Conservation (phyloP, 2,113 vertebrate species). For the Laticauda laticaudata region DNA sequence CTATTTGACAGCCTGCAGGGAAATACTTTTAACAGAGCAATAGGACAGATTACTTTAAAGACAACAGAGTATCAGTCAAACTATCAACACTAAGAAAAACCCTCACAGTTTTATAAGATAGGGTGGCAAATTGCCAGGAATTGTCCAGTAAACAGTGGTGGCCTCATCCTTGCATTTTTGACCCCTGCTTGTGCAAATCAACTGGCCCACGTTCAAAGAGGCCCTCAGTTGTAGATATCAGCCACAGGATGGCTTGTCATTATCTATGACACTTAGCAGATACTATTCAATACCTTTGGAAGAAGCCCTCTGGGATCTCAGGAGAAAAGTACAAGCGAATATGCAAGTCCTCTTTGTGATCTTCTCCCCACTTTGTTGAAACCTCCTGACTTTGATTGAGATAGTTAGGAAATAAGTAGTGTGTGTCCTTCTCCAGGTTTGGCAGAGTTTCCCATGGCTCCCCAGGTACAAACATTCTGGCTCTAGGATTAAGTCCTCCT, state of each 20-base stretch:
- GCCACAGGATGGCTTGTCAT: not conserved
- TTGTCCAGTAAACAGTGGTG: not conserved
- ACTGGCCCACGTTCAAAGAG: not conserved
- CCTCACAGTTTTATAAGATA: not conserved
- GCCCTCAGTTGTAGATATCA: not conserved
- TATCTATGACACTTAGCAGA: not conserved
- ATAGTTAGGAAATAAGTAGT: conserved; percentile 70
- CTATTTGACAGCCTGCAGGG: not conserved
- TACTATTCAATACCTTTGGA: conserved; percentile 65
- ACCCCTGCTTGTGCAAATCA: not conserved
- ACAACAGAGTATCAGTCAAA: not conserved
- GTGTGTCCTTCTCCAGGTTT: not conserved
- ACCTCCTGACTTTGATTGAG: conserved; percentile 62
- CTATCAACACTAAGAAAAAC: not conserved
- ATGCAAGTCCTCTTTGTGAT: conserved; percentile 62
- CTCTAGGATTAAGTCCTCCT: conserved; percentile 54
- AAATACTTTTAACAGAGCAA: not conserved
- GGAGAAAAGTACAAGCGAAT: conserved; percentile 68
- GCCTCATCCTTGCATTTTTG: not conserved
- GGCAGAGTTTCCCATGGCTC: conserved; percentile 37
- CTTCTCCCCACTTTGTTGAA: conserved; percentile 63
- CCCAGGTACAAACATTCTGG: conserved; percentile 65
- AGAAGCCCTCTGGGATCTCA: conserved; percentile 68
- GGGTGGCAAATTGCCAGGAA: not conserved
- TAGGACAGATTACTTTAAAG: not conserved